phyloP scores from a whole-genome alignment of 1,140 invertebrate species.

The Stegodyphus mimosarum region DNA sequence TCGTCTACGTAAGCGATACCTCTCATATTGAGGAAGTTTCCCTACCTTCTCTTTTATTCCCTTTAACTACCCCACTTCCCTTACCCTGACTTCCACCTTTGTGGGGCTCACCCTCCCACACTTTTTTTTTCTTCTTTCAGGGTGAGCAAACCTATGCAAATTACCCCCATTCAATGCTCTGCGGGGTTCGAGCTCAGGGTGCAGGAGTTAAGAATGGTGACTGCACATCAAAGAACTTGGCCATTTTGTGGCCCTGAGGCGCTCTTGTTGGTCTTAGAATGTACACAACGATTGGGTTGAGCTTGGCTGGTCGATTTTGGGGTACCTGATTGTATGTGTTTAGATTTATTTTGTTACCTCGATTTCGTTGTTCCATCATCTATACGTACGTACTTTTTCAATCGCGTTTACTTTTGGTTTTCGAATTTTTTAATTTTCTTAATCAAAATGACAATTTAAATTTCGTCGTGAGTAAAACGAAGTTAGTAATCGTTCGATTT shows the following conservation, averaged over 20 bases:
- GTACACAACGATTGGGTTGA: too few species aligned
- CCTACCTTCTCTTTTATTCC: slow-evolving; percentile 20
- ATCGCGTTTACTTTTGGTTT: too few species aligned
- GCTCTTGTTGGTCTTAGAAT: too few species aligned
- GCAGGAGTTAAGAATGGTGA: neutral
- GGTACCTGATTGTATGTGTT: too few species aligned
- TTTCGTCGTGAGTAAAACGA: too few species aligned
- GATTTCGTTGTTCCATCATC: too few species aligned
- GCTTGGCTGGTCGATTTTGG: too few species aligned
- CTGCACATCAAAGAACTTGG: neutral
- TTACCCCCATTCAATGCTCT: slow-evolving; percentile 35
- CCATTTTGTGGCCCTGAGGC: neutral
- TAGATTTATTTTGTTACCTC: too few species aligned
- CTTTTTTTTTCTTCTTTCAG: slow-evolving; percentile 20
- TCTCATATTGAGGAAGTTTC: neutral
- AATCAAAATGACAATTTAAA: too few species aligned
- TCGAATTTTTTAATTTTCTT: too few species aligned
- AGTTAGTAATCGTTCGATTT: too few species aligned
- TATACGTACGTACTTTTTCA: too few species aligned
- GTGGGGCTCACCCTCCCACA: slow-evolving; percentile 40
- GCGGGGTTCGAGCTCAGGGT: neutral
- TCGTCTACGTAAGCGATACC: neutral
- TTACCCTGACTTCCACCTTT: slow-evolving; percentile 1
- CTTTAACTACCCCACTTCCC: slow-evolving; percentile 49
- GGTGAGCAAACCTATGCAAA: slow-evolving; percentile 57